Percentiles rank a stretch among this genome's conserved stretches.
These are phyloP conservation scores for Potorous gilbertii DNA, from an alignment of 2,797 vertebrate genomes.

Conservation along the genomic window DNA sequence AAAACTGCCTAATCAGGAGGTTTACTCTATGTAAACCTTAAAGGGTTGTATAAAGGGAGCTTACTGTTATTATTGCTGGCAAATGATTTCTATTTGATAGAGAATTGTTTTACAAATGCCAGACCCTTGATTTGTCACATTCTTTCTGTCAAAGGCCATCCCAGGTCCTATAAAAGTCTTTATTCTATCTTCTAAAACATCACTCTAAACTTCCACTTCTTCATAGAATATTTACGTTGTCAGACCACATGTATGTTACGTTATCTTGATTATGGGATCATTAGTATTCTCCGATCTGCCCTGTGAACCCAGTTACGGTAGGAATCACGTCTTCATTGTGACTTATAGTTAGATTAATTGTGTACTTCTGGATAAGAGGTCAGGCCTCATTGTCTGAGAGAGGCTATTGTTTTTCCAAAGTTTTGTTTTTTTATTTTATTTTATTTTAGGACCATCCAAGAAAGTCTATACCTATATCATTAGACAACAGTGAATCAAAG, in stretches of 20 bases:
- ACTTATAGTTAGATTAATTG: neutral
- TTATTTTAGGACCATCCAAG: neutral
- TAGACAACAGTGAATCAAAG: slow-evolving; percentile 1
- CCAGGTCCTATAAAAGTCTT: neutral
- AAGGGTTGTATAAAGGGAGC: neutral
- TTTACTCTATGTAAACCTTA: neutral
- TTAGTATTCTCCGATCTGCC: neutral
- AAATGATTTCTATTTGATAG: slow-evolving; percentile 10
- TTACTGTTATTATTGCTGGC: neutral
- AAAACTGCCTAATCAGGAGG: neutral
- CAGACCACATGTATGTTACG: neutral
- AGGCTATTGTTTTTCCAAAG: neutral
- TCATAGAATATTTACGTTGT: slow-evolving; percentile 42
- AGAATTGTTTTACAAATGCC: slow-evolving; percentile 2
- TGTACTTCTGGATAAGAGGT: neutral
- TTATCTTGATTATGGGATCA: neutral
- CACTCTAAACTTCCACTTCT: slow-evolving; percentile 32
- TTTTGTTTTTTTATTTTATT: neutral
- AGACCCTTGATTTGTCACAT: neutral
- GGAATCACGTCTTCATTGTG: neutral
- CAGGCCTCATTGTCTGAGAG: neutral
- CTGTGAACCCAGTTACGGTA: neutral
- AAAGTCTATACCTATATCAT: neutral
- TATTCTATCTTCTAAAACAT: slow-evolving; percentile 28
- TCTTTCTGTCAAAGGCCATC: neutral